Conservation (phyloP, 2,888 invertebrate species). For the Nemurella pictetii region DNA sequence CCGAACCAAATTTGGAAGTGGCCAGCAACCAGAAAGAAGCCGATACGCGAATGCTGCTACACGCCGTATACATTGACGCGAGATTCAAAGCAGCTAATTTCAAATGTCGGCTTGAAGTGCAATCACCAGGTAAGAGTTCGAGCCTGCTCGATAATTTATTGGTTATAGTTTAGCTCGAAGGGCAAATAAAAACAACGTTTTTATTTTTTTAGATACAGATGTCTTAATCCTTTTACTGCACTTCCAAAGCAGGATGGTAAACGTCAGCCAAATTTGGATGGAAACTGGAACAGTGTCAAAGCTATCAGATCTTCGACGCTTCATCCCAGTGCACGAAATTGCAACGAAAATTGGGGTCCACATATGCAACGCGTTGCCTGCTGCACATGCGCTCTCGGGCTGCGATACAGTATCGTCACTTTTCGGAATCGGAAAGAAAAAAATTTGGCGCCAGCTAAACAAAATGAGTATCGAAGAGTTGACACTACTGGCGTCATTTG, state of each 20-base stretch:
- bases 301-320: background rate
- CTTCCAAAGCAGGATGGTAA: background rate
- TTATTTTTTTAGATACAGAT: slow-evolving; percentile 2
- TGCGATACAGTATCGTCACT: background rate
- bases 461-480: background rate
- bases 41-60: background rate
- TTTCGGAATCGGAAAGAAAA: background rate
- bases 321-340: background rate
- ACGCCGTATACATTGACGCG: background rate
- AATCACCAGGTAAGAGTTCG: slow-evolving; percentile 5
- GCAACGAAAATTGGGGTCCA: background rate
- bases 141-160: no score
- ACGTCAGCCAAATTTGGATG: background rate
- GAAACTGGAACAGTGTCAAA: background rate
- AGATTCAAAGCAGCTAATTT: background rate
- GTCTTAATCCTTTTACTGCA: background rate
- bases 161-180: no score
- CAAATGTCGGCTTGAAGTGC: background rate
- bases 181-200: no score
- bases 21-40: background rate
- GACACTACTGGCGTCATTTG: background rate
- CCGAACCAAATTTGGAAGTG: background rate
- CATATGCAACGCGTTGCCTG: background rate
- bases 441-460: background rate
- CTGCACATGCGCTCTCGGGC: background rate